Percentiles rank a stretch among this genome's conserved stretches.
These are phyloP conservation scores for Mastacembelus armatus DNA, from an alignment of 2,797 vertebrate species.

Conservation along the genomic window DNA sequence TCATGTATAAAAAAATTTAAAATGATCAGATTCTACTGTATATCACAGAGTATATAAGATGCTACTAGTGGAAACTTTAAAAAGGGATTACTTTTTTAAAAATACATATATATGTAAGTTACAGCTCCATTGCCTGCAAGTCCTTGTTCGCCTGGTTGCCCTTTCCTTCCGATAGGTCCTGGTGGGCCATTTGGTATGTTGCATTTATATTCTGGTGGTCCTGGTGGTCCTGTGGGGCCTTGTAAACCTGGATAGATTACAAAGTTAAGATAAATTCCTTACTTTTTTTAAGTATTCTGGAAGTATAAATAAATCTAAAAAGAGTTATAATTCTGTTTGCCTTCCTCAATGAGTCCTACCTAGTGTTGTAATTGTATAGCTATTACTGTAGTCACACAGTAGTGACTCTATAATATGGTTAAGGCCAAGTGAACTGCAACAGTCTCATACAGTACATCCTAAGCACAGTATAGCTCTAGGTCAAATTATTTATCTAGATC, in stretches of 20 bases:
- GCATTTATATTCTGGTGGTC: background rate
- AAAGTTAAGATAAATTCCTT: slow-evolving; percentile 11
- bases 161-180: slow-evolving; percentile 46
- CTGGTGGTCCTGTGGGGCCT: slow-evolving; percentile 54
- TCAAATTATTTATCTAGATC: too few relatives aligned
- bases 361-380: background rate
- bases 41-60: too few relatives aligned
- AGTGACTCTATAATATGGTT: too few relatives aligned
- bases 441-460: too few relatives aligned
- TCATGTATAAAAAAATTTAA: slow-evolving; percentile 2
- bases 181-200: slow-evolving; percentile 44
- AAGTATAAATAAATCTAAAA: background rate
- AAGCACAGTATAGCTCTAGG: too few relatives aligned
- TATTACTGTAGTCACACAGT: too few relatives aligned
- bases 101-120: background rate
- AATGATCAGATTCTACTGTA: background rate
- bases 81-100: too few relatives aligned
- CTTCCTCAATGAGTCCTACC: background rate
- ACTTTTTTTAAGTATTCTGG: background rate
- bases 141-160: slow-evolving; percentile 53
- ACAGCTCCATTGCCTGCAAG: slow-evolving; percentile 46
- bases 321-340: background rate
- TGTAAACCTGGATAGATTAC: slow-evolving; percentile 37
- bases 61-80: too few relatives aligned
- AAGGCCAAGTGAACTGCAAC: background rate